Base-by-base conservation (phyloP, 2,888 invertebrate species). In the Hemistola chrysoprasaria region DNA sequence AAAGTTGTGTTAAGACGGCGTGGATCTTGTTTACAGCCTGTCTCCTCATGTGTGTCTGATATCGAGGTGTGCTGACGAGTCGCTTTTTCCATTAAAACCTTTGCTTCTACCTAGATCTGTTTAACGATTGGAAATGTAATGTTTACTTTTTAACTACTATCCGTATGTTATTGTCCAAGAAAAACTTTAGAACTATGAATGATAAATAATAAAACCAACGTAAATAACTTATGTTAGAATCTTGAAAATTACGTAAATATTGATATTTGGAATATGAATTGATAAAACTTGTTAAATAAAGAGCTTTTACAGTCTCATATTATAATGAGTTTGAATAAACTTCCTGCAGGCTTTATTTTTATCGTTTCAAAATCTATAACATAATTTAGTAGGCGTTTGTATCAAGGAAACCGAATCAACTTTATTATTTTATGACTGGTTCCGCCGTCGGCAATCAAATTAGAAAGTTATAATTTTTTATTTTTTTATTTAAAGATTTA, bases 391-490 rank as follows among this genome's bases (percentile, higher is more conserved):
- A 38, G 28, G 42, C 37, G 47, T 44, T 37, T 37, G 22, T 40
- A 41, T 47, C 35, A 40, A 36, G 32, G 10, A 33, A 49, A 36
- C 38, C 39, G 26, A 49, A 43, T 44, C 43, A 41, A 42, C 27
- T 46, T 28, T 71, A 71, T 65, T 64, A 40, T 58, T 71, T 74
- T 78, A 77, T 70, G 70, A 70, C 68, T 69, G 70, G 69, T 74
- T 77, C 77, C 61, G 84, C 86, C 79, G 59, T 67, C 52, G 68
- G 87, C 77, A 64, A 78, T 66, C 67, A 81, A 85, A 84, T 87
- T 87, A 87, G 87, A 88, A 88, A 87, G 87, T 82, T 69, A 68
- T 68, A 54, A 32, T 47, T 38, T 53, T 48, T 53, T 55, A 40
- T 39, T 67, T 65, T 63, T 68, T 68, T 65, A 71, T 67, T 77